A percentile compares a stretch with the other conserved stretches of the same genome.
Evolutionary conservation across 2,888 invertebrate genomes (phyloP).

Genomic region (Cremastobaeus sp.): DNA sequence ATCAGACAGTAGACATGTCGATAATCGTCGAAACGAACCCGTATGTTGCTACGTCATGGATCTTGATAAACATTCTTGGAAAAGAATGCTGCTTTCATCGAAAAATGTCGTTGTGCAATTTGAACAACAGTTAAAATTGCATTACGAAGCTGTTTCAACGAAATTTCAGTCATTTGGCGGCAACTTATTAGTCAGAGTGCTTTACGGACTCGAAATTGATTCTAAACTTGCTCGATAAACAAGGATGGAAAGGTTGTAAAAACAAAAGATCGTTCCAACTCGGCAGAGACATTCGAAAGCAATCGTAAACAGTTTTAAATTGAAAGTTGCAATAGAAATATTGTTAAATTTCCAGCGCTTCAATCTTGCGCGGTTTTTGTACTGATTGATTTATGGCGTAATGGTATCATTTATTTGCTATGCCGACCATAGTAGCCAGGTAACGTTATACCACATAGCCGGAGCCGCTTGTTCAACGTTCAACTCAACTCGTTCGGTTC

Average conservation of each 20-base stretch:
- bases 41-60: slow-evolving; percentile 26
- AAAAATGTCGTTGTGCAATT: background rate
- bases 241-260: too few species aligned
- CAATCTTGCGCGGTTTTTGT: slow-evolving; percentile 66
- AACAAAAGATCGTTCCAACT: background rate
- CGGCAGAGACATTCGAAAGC: too few species aligned
- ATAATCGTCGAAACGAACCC: slow-evolving; percentile 59
- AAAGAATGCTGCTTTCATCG: background rate
- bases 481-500: slow-evolving; percentile 57
- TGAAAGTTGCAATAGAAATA: slow-evolving; percentile 2
- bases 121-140: background rate
- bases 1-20: slow-evolving; percentile 49
- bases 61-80: background rate
- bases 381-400: slow-evolving; percentile 74
- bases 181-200: too few species aligned
- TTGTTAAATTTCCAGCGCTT: slow-evolving; percentile 42
- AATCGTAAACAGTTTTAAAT: slow-evolving; percentile 10
- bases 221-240: too few species aligned
- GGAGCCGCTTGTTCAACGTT: slow-evolving; percentile 36
- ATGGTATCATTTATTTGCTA: slow-evolving; percentile 67
- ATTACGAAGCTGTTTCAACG: too few species aligned
- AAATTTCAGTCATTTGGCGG: background rate
- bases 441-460: slow-evolving; percentile 48
- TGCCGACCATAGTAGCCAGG: slow-evolving; percentile 53
- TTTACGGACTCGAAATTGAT: too few species aligned